These are phyloP conservation scores for Pygocentrus nattereri DNA, from an alignment of 2,797 vertebrate genomes.

Conservation along the genomic window DNA sequence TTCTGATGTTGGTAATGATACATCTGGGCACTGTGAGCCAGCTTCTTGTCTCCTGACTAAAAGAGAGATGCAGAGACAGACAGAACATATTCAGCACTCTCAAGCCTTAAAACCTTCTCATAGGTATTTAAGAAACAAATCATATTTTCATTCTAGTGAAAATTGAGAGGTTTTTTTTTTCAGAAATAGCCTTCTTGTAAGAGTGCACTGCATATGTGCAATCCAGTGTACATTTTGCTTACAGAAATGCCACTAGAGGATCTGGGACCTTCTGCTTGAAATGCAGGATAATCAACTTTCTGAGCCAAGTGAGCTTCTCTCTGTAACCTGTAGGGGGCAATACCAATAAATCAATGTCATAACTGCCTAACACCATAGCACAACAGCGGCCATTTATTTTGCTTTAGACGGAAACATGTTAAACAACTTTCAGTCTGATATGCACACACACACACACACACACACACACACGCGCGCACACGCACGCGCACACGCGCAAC, in stretches of 20 bases:
- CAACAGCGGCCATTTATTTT: too few species aligned
- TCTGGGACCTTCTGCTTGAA: constrained; percentile 52
- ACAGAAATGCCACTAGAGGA: constrained; percentile 32
- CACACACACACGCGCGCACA: too few species aligned
- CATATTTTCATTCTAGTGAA: not conserved
- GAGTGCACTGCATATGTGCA: not conserved
- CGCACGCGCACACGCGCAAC: too few species aligned
- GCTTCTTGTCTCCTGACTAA: constrained; percentile 88
- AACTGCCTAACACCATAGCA: not conserved
- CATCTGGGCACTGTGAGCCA: constrained; percentile 95
- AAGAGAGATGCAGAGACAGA: not conserved
- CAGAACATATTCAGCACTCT: not conserved
- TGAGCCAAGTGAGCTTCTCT: constrained; percentile 81
- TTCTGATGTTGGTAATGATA: constrained; percentile 98
- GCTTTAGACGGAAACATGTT: too few species aligned
- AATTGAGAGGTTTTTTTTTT: not conserved
- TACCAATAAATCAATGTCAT: not conserved
- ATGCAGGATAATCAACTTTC: constrained; percentile 88
- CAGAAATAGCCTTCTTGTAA: not conserved
- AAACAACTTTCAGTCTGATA: too few species aligned
- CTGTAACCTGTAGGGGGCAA: constrained; percentile 79
- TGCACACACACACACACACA: too few species aligned
- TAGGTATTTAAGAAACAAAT: not conserved
- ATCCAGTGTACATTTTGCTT: constrained; percentile 14
- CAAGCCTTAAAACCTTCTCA: not conserved